Evolutionary conservation across 2,888 invertebrate genomes (phyloP).

Genomic region (Phaedon cochleariae): DNA sequence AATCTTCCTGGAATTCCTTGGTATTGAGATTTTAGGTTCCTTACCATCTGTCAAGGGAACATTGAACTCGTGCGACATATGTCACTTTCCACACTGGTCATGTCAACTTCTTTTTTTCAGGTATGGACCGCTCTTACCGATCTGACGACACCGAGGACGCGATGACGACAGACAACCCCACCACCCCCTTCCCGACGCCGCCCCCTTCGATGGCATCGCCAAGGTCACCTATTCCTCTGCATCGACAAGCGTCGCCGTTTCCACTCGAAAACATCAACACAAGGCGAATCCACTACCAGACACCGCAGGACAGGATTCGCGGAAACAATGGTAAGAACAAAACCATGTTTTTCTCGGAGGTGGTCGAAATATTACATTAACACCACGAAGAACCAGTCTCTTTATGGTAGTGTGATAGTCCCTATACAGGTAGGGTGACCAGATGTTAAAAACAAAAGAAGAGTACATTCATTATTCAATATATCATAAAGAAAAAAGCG

Average conservation of each 20-base stretch:
- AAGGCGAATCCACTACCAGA: conserved; percentile 66
- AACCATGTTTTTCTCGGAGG: too few relatives aligned
- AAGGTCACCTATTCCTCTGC: conserved; percentile 69
- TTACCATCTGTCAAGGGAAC: too few relatives aligned
- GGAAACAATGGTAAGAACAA: conserved; percentile 58
- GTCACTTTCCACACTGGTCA: conserved; percentile 21
- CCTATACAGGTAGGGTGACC: too few relatives aligned
- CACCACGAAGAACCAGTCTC: too few relatives aligned
- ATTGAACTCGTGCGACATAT: too few relatives aligned
- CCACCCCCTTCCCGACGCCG: conserved; percentile 66
- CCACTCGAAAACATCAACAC: conserved; percentile 74
- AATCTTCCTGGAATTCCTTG: too few relatives aligned
- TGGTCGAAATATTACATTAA: too few relatives aligned
- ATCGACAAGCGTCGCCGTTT: conserved; percentile 75
- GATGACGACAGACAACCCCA: conserved; percentile 66
- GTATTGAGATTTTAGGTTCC: too few relatives aligned
- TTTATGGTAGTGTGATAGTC: too few relatives aligned
- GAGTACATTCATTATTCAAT: too few relatives aligned
- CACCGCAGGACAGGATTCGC: conserved; percentile 61
- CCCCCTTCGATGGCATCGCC: conserved; percentile 65
- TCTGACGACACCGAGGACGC: conserved; percentile 76
- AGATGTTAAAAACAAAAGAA: too few relatives aligned
- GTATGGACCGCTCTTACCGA: conserved; percentile 76
- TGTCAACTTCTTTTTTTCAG: conserved; percentile 58
- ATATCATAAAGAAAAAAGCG: too few relatives aligned